phyloP scores from a whole-genome alignment of 2,113 vertebrate species.

The Acrocephalus arundinaceus region DNA sequence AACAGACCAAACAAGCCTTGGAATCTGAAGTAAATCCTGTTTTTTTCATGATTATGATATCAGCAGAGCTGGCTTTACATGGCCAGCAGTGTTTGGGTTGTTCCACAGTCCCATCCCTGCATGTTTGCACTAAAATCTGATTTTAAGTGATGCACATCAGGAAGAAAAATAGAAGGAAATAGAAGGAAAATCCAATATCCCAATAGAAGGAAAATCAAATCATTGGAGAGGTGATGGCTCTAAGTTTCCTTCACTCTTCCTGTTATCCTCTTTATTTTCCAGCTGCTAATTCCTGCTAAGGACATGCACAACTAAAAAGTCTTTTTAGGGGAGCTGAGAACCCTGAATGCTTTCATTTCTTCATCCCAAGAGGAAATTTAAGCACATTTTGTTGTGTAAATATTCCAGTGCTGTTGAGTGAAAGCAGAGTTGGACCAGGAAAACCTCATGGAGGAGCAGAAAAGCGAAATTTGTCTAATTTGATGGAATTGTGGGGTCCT shows the following conservation, averaged over 20 bases:
- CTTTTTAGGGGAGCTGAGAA: neutral
- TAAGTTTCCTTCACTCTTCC: neutral
- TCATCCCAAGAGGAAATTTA: neutral
- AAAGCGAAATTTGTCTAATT: neutral
- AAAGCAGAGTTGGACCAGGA: neutral
- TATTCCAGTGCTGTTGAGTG: neutral
- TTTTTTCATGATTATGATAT: neutral
- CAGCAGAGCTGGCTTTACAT: neutral
- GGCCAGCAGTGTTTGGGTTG: neutral
- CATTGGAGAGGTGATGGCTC: neutral
- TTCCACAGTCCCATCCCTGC: neutral
- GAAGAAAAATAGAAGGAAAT: neutral
- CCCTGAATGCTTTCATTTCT: neutral
- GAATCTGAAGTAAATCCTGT: neutral
- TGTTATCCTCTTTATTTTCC: neutral
- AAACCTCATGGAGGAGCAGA: fast-evolving
- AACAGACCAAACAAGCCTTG: neutral
- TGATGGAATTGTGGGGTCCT: neutral
- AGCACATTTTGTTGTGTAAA: fast-evolving
- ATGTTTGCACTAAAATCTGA: neutral
- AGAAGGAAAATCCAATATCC: too few species aligned
- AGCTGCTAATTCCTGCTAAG: neutral
- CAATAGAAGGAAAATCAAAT: neutral
- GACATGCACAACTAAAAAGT: neutral
- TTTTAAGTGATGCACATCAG: neutral